Conservation (phyloP, 2,113 vertebrate genomes). For the Tricholaema leucomelas region DNA sequence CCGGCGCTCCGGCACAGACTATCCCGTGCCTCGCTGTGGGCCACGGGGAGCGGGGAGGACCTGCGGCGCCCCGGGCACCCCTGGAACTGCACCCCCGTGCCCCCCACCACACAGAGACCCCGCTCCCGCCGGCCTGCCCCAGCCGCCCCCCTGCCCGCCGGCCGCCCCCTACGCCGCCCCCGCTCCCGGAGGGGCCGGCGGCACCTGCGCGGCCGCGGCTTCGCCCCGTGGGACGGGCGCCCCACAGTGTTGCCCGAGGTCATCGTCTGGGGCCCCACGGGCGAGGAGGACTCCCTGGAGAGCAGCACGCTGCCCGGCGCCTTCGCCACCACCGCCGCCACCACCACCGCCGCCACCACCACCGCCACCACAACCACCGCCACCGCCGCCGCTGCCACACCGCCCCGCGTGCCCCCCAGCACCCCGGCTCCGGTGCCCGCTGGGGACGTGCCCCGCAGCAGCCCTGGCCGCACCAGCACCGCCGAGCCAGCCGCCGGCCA, state of each 20-base stretch:
- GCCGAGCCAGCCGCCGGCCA: constrained; percentile 65
- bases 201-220: constrained; percentile 50
- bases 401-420: constrained; percentile 45
- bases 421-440: constrained; percentile 19
- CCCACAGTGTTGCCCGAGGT: constrained; percentile 73
- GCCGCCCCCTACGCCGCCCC: constrained; percentile 4
- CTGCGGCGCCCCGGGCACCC: constrained; percentile 17
- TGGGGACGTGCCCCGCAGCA: neutral
- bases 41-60: constrained; percentile 37
- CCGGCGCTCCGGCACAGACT: constrained; percentile 61
- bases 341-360: constrained; percentile 19
- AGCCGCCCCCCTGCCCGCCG: neutral
- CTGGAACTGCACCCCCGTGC: constrained; percentile 51
- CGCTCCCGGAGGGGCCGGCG: constrained; percentile 41
- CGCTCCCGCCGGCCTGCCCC: constrained; percentile 37
- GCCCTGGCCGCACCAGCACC: constrained; percentile 66
- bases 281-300: constrained; percentile 73
- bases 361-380: neutral
- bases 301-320: constrained; percentile 67
- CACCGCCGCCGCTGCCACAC: neutral
- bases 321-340: constrained; percentile 44
- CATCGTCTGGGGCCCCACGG: constrained; percentile 80
- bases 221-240: constrained; percentile 35
- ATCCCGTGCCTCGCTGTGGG: constrained; percentile 62
- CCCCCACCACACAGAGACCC: neutral